Conservation (phyloP, 2,113 vertebrate species). For the Apteryx owenii region DNA sequence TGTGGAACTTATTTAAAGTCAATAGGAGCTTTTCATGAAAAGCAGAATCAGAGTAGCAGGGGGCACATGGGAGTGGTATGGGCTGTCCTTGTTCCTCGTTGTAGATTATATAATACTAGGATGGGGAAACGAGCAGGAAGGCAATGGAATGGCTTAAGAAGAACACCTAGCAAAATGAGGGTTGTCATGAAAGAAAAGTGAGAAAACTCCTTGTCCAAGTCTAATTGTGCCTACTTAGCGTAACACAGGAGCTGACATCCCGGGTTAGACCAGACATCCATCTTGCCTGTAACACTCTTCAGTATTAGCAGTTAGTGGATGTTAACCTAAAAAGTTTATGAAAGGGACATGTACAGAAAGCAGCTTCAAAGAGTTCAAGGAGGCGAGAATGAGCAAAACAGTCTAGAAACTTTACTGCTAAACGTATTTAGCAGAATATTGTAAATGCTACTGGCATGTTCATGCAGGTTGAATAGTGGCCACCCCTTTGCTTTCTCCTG, state of each 20-base stretch:
- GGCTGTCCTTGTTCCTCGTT: not conserved
- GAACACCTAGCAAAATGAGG: not conserved
- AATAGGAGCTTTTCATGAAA: conserved; percentile 48
- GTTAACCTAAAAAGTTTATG: not conserved
- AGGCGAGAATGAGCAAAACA: not conserved
- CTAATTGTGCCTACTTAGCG: not conserved
- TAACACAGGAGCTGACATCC: not conserved
- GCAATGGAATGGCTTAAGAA: not conserved
- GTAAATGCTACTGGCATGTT: not conserved
- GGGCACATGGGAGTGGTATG: not conserved
- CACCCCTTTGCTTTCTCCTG: not conserved
- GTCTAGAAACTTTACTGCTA: not conserved
- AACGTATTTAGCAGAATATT: not conserved
- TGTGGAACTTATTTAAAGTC: conserved; percentile 32
- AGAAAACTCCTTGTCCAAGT: not conserved
- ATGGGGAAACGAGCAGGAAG: not conserved
- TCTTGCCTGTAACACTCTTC: not conserved
- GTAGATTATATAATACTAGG: not conserved
- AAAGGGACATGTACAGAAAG: not conserved
- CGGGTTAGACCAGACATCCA: not conserved
- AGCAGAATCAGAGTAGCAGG: not conserved
- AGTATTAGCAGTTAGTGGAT: not conserved
- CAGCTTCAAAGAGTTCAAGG: not conserved
- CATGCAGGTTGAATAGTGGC: not conserved
- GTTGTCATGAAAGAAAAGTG: not conserved